Base-by-base conservation (phyloP, 2,888 invertebrate genomes). In the Drosophila sordidula region DNA sequence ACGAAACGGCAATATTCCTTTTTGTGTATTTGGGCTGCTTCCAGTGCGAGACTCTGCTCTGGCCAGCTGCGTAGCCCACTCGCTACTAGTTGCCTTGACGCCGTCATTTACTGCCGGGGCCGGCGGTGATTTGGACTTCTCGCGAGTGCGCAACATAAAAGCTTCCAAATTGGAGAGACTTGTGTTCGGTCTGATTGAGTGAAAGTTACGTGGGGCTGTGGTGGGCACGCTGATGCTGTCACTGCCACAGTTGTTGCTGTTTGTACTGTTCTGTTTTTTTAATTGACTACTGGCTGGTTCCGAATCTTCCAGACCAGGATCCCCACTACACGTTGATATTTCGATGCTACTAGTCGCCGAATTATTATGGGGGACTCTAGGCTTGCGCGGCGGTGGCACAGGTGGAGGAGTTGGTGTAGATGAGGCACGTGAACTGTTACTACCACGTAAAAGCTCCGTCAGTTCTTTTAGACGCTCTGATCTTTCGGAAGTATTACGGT, bases 361-460 rank as follows among this genome's bases (percentile, higher is more conserved):
- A 1, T 32, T 61, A 14, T 73, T 64, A 2, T 75, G 54, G 3
- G 72, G 59, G n/a, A 49, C 36, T 26, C 91, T 80, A 68, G 93
- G 93, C 41, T 92, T 92, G 18, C 93, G 93, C 18, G 94, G 94
- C 42, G 94, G 94, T 34, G 94, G 94, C 75, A 93, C 92, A 47
- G 94, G 82, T 16, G 84, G 87, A 50, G 94, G 94, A 22, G 94
- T 94, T 51, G 94, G 94, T 59, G 93, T 93, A n/a, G 94, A 93
- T n/a, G 94, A 91, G 34, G 89, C 89, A 44, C 91, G 87, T 38
- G 85, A 74, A 18, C 66, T 71, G 54, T 65, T 80, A 63, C 85
- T 93, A 75, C 95, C 95, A 92, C 95, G 95, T 70, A 97, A 93
- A 75, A 96, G 94, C 92, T 97, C 96, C 58, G 96, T 96, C 89